Evolutionary conservation across 2,888 invertebrate species (phyloP), one percentile per base, ranked within the genome.

Genomic region (Leptinotarsa peninsularis): DNA sequence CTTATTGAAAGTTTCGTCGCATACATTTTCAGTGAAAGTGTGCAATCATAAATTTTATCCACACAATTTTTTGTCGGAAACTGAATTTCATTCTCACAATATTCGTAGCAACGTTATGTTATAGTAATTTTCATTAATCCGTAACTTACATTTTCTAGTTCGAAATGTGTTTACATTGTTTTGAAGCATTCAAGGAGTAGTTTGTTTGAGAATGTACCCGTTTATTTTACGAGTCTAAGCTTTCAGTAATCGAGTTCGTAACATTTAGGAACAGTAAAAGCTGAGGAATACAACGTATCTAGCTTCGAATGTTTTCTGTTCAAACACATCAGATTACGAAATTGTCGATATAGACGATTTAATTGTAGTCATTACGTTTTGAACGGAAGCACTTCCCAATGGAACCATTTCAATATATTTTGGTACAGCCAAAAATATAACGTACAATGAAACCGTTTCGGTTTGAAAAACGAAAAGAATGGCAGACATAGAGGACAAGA

Each of bases 111-210:
- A 15, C 14, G 15, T 58, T 23, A 58, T 27, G 23, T 58, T 15
- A 33, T 52, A 50, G 50, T 68, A 54, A 68, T 21, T 68, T 52
- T 15, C 50, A 68, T 21, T 27, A 50, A 56, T 49, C 18, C 54
- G 43, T 13, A 33, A 56, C 49, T 54, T 21, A 21, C 15, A 49
- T 27, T 21, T 54, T 7, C 27, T 10, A 13, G 27, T 27, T 27
- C 33, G 13, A 56, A 69, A 33, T 69, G 69, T 69, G 56, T 69
- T 27, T 56, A 69, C 69, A 69, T 69, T 69, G 69, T 69, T 69
- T 56, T 52, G 18, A 4, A 43, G 21, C 54, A 56, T 56, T 69
- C 33, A 54, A 54, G 21, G 18, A 69, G 56, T 18, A 52, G 17
- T 69, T 33, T n/a, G 56, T 56, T 43, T 27, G 69, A 14, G 56